phyloP scores from a whole-genome alignment of 2,113 vertebrate genomes.

The Scopus umbretta region DNA sequence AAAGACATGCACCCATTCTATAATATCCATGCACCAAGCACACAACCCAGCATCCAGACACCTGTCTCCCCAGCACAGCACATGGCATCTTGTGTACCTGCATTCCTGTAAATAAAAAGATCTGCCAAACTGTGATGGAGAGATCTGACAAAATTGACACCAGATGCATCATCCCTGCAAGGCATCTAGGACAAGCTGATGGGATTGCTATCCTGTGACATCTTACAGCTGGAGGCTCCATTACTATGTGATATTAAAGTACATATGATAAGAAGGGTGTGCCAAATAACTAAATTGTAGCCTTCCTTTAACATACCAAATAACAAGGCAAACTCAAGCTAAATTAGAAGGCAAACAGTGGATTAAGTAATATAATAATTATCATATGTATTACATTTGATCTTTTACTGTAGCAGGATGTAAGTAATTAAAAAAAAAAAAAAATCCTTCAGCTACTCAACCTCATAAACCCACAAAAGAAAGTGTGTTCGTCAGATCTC shows the following conservation, averaged over 20 bases:
- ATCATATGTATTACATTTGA: conserved; percentile 43
- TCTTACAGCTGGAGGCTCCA: not conserved
- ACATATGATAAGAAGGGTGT: not conserved
- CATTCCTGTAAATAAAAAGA: not conserved
- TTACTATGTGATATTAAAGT: not conserved
- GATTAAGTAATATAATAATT: conserved; percentile 41
- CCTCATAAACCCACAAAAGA: not conserved
- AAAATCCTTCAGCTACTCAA: conserved; percentile 33
- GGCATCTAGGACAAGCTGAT: not conserved
- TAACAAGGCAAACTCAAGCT: conserved; percentile 21
- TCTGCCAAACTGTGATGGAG: not conserved
- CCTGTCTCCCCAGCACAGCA: not conserved
- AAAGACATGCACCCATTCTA: accelerated
- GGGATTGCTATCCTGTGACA: not conserved
- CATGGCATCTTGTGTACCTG: not conserved
- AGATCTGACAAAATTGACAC: not conserved
- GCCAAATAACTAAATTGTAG: not conserved
- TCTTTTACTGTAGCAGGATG: conserved; percentile 53
- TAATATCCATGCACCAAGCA: not conserved
- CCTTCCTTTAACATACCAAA: not conserved
- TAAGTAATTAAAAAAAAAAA: conserved; percentile 41
- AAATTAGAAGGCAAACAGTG: conserved; percentile 36
- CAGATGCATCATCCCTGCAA: not conserved
- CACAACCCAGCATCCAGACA: not conserved
- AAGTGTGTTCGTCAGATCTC: not conserved